These are phyloP conservation scores for Gryon sp. DNA, from an alignment of 1,140 invertebrate species.

Conservation along the genomic window DNA sequence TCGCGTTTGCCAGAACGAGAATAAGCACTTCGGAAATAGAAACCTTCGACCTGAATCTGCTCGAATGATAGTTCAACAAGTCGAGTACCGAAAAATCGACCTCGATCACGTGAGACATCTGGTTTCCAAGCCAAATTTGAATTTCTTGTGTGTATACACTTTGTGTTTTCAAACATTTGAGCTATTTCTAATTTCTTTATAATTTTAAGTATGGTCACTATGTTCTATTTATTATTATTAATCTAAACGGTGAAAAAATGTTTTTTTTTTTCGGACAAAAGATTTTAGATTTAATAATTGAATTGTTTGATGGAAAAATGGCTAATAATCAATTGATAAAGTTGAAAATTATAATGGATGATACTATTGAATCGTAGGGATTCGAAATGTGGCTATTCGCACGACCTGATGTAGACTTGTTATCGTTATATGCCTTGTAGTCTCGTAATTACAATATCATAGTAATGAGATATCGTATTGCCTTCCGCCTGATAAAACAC, in stretches of 20 bases:
- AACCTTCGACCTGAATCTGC: slow-evolving; percentile 67
- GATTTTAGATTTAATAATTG: too few species aligned
- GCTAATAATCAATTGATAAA: too few species aligned
- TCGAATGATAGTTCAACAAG: slow-evolving; percentile 53
- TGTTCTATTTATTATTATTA: too few species aligned
- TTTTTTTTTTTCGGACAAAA: too few species aligned
- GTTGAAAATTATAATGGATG: too few species aligned
- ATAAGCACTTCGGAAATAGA: slow-evolving; percentile 72
- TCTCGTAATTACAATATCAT: slow-evolving; percentile 56
- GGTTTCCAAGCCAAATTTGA: slow-evolving; percentile 42
- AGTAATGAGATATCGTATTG: slow-evolving; percentile 43
- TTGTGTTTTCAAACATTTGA: too few species aligned
- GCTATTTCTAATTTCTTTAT: too few species aligned
- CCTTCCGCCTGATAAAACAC: slow-evolving; percentile 55
- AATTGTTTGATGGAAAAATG: too few species aligned
- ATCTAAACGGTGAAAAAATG: too few species aligned
- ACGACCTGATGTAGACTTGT: slow-evolving; percentile 55
- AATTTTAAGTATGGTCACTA: too few species aligned
- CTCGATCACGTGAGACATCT: slow-evolving; percentile 48
- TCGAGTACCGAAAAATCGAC: slow-evolving; percentile 58
- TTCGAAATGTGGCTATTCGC: slow-evolving; percentile 51
- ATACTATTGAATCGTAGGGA: too few species aligned
- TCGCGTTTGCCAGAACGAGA: slow-evolving; percentile 66
- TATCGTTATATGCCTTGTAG: slow-evolving; percentile 48
- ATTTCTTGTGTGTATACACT: too few species aligned